Conservation (phyloP, 2,888 invertebrate species). For the Prionchulus punctatus region DNA sequence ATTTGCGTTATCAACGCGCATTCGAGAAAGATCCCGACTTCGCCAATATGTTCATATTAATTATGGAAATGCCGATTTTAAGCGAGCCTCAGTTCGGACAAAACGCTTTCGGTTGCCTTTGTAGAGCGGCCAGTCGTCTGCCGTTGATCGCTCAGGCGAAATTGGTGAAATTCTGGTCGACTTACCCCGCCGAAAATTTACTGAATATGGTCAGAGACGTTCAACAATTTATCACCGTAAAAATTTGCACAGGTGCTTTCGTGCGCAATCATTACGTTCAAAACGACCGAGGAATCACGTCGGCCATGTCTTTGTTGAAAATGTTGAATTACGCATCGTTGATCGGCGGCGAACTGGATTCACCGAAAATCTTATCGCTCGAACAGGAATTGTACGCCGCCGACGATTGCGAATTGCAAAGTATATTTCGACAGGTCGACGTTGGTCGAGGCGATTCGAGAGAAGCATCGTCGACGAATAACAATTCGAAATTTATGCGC, state of each 20-base stretch:
- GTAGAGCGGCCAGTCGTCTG: conserved; percentile 54
- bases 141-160: conserved; percentile 52
- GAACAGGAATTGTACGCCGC: background rate
- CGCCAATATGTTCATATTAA: conserved; percentile 48
- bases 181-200: conserved; percentile 11
- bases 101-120: conserved; percentile 54
- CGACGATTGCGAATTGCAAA: background rate
- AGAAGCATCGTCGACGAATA: background rate
- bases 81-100: conserved; percentile 53
- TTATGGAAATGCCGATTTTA: conserved; percentile 53
- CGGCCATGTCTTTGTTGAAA: conserved; percentile 73
- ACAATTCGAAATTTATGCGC: background rate
- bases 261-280: conserved; percentile 57
- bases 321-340: conserved; percentile 67
- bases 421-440: background rate
- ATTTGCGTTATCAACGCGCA: conserved; percentile 44
- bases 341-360: conserved; percentile 48
- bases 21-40: conserved; percentile 38
- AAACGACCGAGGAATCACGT: conserved; percentile 64
- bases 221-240: conserved; percentile 70
- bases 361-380: background rate
- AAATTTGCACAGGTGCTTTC: conserved; percentile 60
- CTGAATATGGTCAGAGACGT: conserved; percentile 47
- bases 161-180: background rate
- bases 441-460: background rate